phyloP scores from a whole-genome alignment of 2,797 vertebrate species.

The Paramormyrops hopkinsi region DNA sequence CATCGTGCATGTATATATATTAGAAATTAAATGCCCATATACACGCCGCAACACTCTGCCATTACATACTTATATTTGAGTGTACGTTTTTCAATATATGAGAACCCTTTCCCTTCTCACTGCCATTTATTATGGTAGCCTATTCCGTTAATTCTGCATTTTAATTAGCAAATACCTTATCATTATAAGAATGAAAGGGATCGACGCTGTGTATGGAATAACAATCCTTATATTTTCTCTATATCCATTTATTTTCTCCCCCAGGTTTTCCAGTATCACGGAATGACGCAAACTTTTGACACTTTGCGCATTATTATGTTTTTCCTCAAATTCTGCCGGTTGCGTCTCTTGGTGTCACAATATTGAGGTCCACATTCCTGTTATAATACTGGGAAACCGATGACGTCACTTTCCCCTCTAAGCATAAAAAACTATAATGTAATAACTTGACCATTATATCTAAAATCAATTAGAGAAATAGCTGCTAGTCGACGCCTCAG shows the following conservation, averaged over 20 bases:
- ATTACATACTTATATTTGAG: neutral
- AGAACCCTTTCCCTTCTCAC: neutral
- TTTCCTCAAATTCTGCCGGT: neutral
- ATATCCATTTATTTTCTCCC: neutral
- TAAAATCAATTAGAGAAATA: neutral
- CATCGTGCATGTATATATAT: neutral
- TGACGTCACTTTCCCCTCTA: neutral
- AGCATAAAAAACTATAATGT: neutral
- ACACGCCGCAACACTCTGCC: neutral
- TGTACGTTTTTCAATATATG: neutral
- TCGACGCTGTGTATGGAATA: neutral
- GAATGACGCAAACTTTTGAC: neutral
- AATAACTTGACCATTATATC: neutral
- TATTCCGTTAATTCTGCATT: neutral
- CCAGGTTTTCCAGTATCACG: neutral
- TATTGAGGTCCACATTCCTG: neutral
- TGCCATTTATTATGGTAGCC: neutral
- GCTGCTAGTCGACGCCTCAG: neutral
- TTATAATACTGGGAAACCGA: neutral
- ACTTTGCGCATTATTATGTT: neutral
- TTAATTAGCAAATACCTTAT: neutral
- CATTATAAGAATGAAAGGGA: neutral
- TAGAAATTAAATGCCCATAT: neutral
- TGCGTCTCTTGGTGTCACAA: neutral
- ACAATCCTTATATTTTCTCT: neutral